Base-by-base conservation (phyloP, 2,113 vertebrate genomes). In the Alosa alosa region DNA sequence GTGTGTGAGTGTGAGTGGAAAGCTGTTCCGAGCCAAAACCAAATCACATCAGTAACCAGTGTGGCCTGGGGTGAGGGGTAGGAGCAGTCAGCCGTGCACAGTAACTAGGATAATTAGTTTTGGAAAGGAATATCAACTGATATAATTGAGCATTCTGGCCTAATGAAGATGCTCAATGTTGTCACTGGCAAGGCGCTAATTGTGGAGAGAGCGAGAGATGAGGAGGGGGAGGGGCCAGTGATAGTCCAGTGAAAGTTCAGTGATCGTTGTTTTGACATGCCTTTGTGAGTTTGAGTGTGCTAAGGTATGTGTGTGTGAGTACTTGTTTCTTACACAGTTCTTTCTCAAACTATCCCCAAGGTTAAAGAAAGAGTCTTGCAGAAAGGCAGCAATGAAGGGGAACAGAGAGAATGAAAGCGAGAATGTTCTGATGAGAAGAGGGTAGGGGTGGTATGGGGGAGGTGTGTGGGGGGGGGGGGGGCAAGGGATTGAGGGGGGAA, bases 31-130 rank as follows among this genome's bases (percentile, higher is more conserved):
- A 92, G 92, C 93, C 92, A 92, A 94, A 91, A 93, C 88, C 89
- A 91, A 93, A 94, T 95, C 93, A 93, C 94, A 95, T 93, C 92
- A 94, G 93, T 94, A 93, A 92, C 90, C 86, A 82, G 88, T 88
- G 91, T 84, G 89, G 89, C 93, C 93, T 31, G 84, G 91, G 90
- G 92, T 90, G 88, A 91, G 93, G 92, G 92, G 90, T 92, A 91
- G 89, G 90, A 90, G 92, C 93, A 94, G 91, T 94, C 94, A 96
- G 92, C 93, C 93, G 81, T 94, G 89, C 91, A 90, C 72, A 94
- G 93, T 93, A 94, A 94, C 92, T 92, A 87, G 92, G 94, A 94
- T 96, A 95, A 96, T 96, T 95, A 94, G 93, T 95, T 95, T 95
- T 95, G 94, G 95, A 95, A 95, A 94, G 91, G 91, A 95, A 94